A percentile compares a stretch with the other conserved stretches of the same genome.
phyloP scores from a whole-genome alignment of 1,140 invertebrate genomes.

The Sipha flava region DNA sequence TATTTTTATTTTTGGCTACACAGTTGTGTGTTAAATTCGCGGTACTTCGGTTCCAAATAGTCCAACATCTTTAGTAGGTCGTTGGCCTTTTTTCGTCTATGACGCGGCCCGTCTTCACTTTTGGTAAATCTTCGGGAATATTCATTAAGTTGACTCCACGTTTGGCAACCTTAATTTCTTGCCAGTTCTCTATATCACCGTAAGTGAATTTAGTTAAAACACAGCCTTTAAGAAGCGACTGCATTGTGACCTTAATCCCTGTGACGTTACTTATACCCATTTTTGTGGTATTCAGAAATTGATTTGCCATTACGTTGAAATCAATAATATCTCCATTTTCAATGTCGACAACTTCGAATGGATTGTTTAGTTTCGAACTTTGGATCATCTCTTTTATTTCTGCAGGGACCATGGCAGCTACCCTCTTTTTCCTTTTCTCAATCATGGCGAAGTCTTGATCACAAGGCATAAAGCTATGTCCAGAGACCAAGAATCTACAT shows the following conservation, averaged over 20 bases:
- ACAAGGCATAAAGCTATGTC: conserved; percentile 27
- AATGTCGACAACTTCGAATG: background rate
- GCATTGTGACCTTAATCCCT: background rate
- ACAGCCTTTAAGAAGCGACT: background rate
- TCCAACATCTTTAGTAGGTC: background rate
- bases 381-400: background rate
- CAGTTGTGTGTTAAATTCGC: background rate
- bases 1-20: background rate
- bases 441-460: conserved; percentile 30
- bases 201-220: background rate
- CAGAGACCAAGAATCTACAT: conserved; percentile 35
- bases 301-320: background rate
- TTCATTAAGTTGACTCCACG: background rate
- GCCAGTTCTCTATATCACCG: background rate
- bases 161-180: background rate
- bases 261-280: background rate
- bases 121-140: background rate
- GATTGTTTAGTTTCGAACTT: background rate
- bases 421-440: conserved; percentile 25
- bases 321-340: background rate
- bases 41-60: background rate
- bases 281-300: background rate
- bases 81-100: background rate
- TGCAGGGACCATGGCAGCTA: background rate
- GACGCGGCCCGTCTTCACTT: background rate